Evolutionary conservation across 1,140 invertebrate species (phyloP).

Genomic region (Tachypleus tridentatus): DNA sequence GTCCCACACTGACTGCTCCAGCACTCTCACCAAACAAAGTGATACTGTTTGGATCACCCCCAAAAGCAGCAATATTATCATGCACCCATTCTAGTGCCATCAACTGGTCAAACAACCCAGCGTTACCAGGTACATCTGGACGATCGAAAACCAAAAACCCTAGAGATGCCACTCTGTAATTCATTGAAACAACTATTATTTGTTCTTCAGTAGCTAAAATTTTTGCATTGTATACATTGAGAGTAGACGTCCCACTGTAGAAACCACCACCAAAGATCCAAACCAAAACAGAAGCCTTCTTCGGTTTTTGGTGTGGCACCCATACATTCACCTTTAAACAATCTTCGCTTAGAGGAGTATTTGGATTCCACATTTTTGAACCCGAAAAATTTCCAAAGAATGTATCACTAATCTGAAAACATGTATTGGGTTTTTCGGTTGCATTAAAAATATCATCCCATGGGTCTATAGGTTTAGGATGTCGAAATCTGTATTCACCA

Average conservation of each 20-base stretch:
- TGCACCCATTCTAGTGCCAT: conserved; percentile 89
- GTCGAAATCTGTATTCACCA: conserved; percentile 71
- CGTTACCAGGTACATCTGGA: conserved; percentile 83
- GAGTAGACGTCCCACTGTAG: conserved; percentile 79
- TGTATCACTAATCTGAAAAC: conserved; percentile 79
- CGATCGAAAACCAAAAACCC: conserved; percentile 88
- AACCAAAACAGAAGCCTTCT: conserved; percentile 68
- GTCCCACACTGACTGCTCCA: conserved; percentile 80
- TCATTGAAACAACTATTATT: conserved; percentile 85
- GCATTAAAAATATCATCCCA: conserved; percentile 62
- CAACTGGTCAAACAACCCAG: conserved; percentile 85
- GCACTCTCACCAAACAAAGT: conserved; percentile 95
- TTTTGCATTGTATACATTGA: conserved; percentile 85
- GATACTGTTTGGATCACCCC: conserved; percentile 85
- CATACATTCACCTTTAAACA: conserved; percentile 91
- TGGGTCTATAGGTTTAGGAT: conserved; percentile 64
- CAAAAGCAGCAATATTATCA: conserved; percentile 85
- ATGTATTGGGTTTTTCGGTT: conserved; percentile 71
- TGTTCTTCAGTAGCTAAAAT: conserved; percentile 82
- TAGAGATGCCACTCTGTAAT: conserved; percentile 82
- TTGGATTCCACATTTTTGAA: conserved; percentile 85
- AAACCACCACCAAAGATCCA: conserved; percentile 97
- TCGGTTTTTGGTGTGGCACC: conserved; percentile 47
- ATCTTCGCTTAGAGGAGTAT: conserved; percentile 82
- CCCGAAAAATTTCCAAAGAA: conserved; percentile 80